Evolutionary conservation across 2,888 invertebrate genomes (phyloP), one percentile per base, ranked within the genome.

Genomic region (Lordiphosa fenestrarum): DNA sequence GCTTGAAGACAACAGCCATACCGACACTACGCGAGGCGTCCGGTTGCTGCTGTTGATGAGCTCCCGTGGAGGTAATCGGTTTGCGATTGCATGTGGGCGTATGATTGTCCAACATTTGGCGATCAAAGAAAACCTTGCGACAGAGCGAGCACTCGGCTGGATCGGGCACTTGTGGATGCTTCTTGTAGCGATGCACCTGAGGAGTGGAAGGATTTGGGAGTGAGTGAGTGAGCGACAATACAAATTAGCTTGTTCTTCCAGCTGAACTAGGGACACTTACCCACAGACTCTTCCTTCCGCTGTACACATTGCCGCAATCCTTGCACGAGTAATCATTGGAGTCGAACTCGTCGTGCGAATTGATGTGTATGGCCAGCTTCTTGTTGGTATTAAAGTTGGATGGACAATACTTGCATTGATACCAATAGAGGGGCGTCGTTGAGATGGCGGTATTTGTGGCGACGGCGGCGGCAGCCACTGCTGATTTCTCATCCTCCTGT

Each of bases 301-400:
- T 89, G 60, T 90, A 90, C 0, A 90, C 88, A 63, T 89, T 90
- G 19, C 89, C 90, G 53, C 90, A 90, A 57, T 90, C 90, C 68
- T 90, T 90, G 69, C 90, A 90, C 21, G 90, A 90, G 53, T 89
- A 90, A 55, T 90, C 90, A 55, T 87, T 88, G 2, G 88, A 88
- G 62, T 90, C 89, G 58, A 89, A 89, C 69, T 89, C 90, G 41
- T 89, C 88, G 49, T 90, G 90, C 13, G 88, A 88, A 58, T 90
- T 90, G 19, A 90, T 88, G 62, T 90, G 90, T 33, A 90, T 89
- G 39, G 90, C 89, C 38, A 90, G 70, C 60, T 89, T 89, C 60
- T 90, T 90, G 66, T 89, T 89, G 9, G 90, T 87, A 60, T 90
- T 89, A 52, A 90, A 90, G 44, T 89, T 87, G n/a, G 88, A 88